phyloP scores from a whole-genome alignment of 2,888 invertebrate genomes.

The Noctua janthina region DNA sequence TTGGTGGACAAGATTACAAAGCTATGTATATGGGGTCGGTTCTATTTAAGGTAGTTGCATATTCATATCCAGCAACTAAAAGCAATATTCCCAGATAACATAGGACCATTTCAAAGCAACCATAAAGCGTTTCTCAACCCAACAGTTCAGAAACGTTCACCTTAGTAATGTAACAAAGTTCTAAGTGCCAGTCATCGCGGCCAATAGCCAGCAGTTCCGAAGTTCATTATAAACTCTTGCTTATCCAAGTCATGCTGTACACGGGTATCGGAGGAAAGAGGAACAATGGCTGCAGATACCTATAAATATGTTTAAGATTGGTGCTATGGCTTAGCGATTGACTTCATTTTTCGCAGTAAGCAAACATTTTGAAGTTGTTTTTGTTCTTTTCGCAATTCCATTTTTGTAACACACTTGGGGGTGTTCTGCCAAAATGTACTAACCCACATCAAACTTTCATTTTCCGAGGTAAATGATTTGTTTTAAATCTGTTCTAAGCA shows the following conservation, averaged over 20 bases:
- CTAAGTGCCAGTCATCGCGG: conserved; percentile 55
- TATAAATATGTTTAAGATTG: not conserved
- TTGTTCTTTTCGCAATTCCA: no score
- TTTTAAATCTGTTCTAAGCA: no score
- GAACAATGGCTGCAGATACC: conserved; percentile 19
- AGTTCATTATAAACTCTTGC: conserved; percentile 57
- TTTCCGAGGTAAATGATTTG: no score
- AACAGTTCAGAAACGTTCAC: conserved; percentile 21
- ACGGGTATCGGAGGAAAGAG: conserved; percentile 4
- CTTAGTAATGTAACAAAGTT: conserved; percentile 48
- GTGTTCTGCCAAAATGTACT: no score
- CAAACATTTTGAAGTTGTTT: not conserved
- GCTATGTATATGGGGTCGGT: not conserved
- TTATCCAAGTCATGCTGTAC: conserved; percentile 42
- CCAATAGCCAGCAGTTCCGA: conserved; percentile 53
- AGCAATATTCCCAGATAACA: conserved; percentile 28
- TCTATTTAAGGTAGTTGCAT: not conserved
- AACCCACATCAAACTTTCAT: no score
- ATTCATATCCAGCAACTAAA: not conserved
- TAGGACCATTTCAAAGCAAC: conserved; percentile 19
- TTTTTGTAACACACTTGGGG: no score
- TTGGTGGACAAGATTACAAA: not conserved
- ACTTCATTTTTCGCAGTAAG: not conserved
- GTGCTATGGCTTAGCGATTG: not conserved
- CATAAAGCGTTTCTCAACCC: conserved; percentile 23